Evolutionary conservation across 2,797 vertebrate species (phyloP), one percentile per base, ranked within the genome.

Genomic region (Cryptoprocta ferox): DNA sequence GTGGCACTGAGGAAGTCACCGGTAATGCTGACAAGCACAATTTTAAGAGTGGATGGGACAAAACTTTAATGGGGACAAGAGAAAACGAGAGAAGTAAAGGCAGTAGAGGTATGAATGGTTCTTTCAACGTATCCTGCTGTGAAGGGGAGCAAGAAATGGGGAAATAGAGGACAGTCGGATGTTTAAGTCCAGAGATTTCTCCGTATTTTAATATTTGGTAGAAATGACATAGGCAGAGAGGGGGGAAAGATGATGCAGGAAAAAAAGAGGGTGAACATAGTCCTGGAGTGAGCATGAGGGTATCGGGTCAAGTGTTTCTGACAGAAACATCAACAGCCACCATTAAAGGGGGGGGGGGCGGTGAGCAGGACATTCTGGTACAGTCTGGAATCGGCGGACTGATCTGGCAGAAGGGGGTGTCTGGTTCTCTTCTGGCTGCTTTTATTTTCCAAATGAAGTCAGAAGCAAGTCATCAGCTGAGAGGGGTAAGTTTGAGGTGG

Each of bases 341-440:
- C 45, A n/a, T 14, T 11, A 32, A 39, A 3, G 45, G 28, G 11
- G 35, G n/a, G n/a, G n/a, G n/a, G n/a, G n/a, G n/a, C n/a, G 53
- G 5, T 0, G 4, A 30, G 32, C 39, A 10, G 39, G 15, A 12
- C 0, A 2, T 16, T 28, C 3, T 0, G 0, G 35, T 6, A 10
- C 14, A 0, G 21, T 10, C 56, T 24, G 56, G 56, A 1, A 15
- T 26, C 21, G n/a, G 32, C 2, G 32, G 66, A 21, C 1, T n/a
- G 42, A n/a, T 0, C 2, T 0, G 3, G 79, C 15, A 10, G 26
- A 59, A 50, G 30, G 12, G 2, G 10, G 6, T 12, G 16, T n/a
- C 8, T 16, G 13, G 5, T 28, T 70, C 70, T 88, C 75, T 39
- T 53, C 30, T 35, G 24, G 80, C 18, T 48, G 42, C 59, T 73